These are phyloP conservation scores for Zosterops hypoxanthus DNA, from an alignment of 2,113 vertebrate species.

Conservation along the genomic window DNA sequence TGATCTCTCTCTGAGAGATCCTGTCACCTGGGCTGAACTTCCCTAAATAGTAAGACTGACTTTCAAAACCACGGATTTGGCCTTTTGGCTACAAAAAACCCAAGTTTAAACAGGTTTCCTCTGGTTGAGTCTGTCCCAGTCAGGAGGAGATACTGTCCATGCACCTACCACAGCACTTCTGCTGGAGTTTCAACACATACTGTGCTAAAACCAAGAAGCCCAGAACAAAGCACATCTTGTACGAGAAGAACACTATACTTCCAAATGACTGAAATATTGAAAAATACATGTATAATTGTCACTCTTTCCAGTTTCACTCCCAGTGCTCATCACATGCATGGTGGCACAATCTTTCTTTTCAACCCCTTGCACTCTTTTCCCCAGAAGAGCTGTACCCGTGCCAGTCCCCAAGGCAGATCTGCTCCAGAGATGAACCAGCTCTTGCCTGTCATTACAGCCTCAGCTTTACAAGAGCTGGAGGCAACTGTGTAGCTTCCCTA, in stretches of 20 bases:
- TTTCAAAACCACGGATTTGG: background rate
- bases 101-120: background rate
- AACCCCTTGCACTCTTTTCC: background rate
- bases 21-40: background rate
- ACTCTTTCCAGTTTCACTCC: background rate
- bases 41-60: background rate
- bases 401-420: background rate
- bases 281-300: background rate
- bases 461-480: background rate
- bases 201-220: background rate
- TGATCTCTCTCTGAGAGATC: background rate
- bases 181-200: background rate
- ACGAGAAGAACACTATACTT: background rate
- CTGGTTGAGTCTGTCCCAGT: background rate
- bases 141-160: background rate
- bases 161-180: background rate
- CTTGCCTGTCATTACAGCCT: background rate
- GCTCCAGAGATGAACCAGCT: background rate
- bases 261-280: background rate
- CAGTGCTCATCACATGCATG: accelerated
- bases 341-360: background rate
- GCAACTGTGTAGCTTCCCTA: background rate
- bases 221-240: background rate
- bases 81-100: background rate
- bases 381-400: background rate